phyloP scores from a whole-genome alignment of 1,140 invertebrate species.

The Cecropterus lyciades region DNA sequence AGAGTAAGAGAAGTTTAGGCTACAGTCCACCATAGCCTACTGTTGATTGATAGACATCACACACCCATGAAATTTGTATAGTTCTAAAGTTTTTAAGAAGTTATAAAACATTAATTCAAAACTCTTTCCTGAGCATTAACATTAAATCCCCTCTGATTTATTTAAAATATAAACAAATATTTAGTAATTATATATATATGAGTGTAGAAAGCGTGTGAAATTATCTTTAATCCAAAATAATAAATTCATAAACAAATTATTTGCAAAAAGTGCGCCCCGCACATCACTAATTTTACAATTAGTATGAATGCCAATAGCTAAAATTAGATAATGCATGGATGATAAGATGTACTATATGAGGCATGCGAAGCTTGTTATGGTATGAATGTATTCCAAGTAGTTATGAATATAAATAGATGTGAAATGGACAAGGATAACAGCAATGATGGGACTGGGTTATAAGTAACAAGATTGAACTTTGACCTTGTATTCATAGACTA shows the following conservation, averaged over 20 bases:
- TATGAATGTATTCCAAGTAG: conserved; percentile 13
- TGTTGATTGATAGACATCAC: too few relatives aligned
- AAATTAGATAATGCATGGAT: conserved; percentile 4
- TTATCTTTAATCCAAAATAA: too few relatives aligned
- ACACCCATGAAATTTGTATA: too few relatives aligned
- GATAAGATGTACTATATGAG: background rate
- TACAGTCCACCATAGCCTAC: too few relatives aligned
- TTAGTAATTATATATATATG: too few relatives aligned
- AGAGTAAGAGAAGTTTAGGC: too few relatives aligned
- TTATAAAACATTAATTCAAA: too few relatives aligned
- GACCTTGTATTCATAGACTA: conserved; percentile 41
- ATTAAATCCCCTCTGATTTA: too few relatives aligned
- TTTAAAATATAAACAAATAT: too few relatives aligned
- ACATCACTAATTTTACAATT: background rate
- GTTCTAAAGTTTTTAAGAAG: too few relatives aligned
- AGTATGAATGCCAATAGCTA: background rate
- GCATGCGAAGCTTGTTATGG: conserved; percentile 22
- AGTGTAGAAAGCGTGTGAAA: too few relatives aligned
- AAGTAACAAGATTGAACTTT: conserved; percentile 31
- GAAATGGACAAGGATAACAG: conserved; percentile 27
- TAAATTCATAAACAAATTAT: background rate
- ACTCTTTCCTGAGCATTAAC: too few relatives aligned
- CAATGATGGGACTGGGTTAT: conserved; percentile 21
- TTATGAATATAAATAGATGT: conserved; percentile 22
- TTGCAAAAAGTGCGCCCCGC: background rate